Conservation (phyloP, 2,113 vertebrate genomes). For the Chaetodon auriga region DNA sequence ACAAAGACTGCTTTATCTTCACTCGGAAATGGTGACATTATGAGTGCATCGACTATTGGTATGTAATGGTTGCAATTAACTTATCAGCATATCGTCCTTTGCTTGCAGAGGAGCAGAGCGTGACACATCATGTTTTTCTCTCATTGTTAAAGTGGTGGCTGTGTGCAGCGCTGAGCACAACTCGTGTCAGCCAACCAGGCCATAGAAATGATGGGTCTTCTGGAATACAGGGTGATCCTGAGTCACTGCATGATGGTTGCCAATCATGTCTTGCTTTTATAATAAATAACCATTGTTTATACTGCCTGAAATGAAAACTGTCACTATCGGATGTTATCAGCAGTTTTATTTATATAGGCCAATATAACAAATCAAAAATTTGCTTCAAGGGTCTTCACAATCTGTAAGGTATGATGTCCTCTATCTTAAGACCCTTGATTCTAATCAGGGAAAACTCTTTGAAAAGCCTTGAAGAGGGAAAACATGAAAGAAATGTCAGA, state of each 20-base stretch:
- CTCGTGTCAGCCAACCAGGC: constrained; percentile 19
- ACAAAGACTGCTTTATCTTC: constrained; percentile 72
- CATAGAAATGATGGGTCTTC: constrained; percentile 38
- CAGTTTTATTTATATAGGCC: too few species aligned
- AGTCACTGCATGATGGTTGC: constrained; percentile 14
- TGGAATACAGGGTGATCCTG: constrained; percentile 21
- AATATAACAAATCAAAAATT: too few species aligned
- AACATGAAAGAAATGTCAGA: too few species aligned
- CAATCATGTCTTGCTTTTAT: constrained; percentile 28
- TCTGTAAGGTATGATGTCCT: too few species aligned
- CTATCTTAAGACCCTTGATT: too few species aligned
- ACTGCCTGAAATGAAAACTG: not conserved
- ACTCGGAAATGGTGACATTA: constrained; percentile 62
- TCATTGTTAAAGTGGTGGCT: constrained; percentile 35
- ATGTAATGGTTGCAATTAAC: constrained; percentile 79
- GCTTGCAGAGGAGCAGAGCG: constrained; percentile 36
- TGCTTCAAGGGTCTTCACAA: too few species aligned
- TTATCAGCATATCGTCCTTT: constrained; percentile 74
- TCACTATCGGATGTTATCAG: not conserved
- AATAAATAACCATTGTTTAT: not conserved
- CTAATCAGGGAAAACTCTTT: too few species aligned
- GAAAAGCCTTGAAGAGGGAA: too few species aligned
- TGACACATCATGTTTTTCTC: constrained; percentile 68
- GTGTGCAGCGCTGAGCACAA: constrained; percentile 42
- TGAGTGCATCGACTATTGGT: constrained; percentile 54